Conservation (phyloP, 2,888 invertebrate genomes). For the Ophonus ardosiacus region DNA sequence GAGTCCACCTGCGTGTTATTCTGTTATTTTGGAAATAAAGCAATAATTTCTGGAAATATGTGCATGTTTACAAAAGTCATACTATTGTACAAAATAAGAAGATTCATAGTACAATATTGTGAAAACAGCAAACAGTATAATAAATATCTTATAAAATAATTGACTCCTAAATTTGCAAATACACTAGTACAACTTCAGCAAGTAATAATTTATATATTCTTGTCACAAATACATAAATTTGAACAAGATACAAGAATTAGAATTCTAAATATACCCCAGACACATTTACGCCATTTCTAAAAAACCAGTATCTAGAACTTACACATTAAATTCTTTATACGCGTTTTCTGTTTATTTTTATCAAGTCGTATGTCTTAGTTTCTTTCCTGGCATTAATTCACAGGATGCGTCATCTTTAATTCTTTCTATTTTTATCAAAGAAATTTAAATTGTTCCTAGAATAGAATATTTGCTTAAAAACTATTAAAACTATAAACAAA, state of each 20-base stretch:
- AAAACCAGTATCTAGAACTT: constrained; percentile 13
- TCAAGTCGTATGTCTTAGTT: neutral
- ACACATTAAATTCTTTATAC: constrained; percentile 19
- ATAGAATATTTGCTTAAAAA: constrained; percentile 9
- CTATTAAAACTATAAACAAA: constrained; percentile 14
- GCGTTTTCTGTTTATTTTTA: constrained; percentile 30
- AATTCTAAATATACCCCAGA: constrained; percentile 41
- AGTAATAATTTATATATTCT: constrained; percentile 44
- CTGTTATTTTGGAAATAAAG: too few species aligned
- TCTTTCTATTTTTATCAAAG: constrained; percentile 32
- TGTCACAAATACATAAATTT: constrained; percentile 47
- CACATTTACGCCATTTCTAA: constrained; percentile 39
- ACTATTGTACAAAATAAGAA: constrained; percentile 6
- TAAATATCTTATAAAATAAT: constrained; percentile 43
- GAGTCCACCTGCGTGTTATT: too few species aligned
- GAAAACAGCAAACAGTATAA: constrained; percentile 34
- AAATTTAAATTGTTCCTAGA: constrained; percentile 17
- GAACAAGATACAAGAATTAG: constrained; percentile 39
- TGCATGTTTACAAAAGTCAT: neutral
- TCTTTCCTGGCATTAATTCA: constrained; percentile 20
- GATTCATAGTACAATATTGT: neutral
- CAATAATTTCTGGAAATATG: too few species aligned
- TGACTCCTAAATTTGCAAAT: constrained; percentile 35
- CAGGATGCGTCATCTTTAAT: constrained; percentile 18
- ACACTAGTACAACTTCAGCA: constrained; percentile 16